These are phyloP conservation scores for Epizoanthus rinbou DNA, from an alignment of 92 coral and sea anemone genomes.

Conservation along the genomic window DNA sequence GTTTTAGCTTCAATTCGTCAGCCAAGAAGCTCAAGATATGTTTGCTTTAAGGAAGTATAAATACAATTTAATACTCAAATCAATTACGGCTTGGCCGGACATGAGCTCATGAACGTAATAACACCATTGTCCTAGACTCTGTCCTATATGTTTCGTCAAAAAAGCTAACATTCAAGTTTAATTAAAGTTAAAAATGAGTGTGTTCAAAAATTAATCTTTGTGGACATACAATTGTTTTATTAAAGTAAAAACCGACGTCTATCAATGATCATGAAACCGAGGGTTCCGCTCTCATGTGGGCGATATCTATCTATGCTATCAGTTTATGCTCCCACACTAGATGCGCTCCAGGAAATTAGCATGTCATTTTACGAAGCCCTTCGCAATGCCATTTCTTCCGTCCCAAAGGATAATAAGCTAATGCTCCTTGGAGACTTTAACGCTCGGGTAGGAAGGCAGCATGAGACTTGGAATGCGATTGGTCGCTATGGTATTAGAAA, in stretches of 20 bases:
- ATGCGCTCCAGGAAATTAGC: neutral
- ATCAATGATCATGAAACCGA: slow-evolving; percentile 48
- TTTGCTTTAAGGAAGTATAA: too few relatives aligned
- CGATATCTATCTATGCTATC: slow-evolving; percentile 10
- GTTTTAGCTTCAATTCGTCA: too few relatives aligned
- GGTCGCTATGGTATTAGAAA: slow-evolving; percentile 21
- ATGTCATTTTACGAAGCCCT: slow-evolving; percentile 24
- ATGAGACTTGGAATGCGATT: slow-evolving; percentile 11
- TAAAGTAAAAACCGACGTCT: slow-evolving; percentile 40
- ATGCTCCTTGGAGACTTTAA: slow-evolving; percentile 20
- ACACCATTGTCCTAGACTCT: too few relatives aligned
- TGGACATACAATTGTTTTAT: too few relatives aligned
- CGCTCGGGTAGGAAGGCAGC: slow-evolving; percentile 6
- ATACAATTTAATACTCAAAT: too few relatives aligned
- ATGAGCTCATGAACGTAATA: too few relatives aligned
- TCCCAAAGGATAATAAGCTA: slow-evolving; percentile 30
- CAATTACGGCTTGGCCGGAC: too few relatives aligned
- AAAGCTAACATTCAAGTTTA: too few relatives aligned
- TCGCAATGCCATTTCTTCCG: neutral
- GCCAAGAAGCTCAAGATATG: too few relatives aligned
- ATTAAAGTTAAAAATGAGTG: too few relatives aligned
- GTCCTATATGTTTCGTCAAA: too few relatives aligned
- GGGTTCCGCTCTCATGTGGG: slow-evolving; percentile 46
- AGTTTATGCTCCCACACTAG: neutral
- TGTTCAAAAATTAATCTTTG: too few relatives aligned